phyloP scores from a whole-genome alignment of 2,888 invertebrate species.

The Drosophila algonquin region DNA sequence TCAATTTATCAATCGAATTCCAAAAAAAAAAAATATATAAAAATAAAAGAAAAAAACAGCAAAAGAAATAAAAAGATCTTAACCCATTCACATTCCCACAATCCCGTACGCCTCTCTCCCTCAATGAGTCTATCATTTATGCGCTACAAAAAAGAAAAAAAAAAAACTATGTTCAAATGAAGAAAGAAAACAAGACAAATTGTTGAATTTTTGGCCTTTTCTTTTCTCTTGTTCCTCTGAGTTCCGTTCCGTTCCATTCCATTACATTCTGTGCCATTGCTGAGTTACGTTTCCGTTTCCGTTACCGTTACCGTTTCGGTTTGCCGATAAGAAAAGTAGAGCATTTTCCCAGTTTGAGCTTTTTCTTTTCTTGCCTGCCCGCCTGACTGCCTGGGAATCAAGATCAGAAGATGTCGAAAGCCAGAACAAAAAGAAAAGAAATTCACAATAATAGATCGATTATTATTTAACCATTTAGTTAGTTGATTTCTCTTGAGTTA shows the following conservation, averaged over 20 bases:
- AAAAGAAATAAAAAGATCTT: constrained; percentile 63
- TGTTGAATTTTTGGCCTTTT: constrained; percentile 59
- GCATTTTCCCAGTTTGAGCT: constrained; percentile 81
- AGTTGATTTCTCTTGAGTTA: constrained; percentile 35
- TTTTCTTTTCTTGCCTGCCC: constrained; percentile 84
- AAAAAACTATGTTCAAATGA: constrained; percentile 61
- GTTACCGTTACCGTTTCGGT: constrained; percentile 23
- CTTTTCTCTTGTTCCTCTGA: constrained; percentile 40
- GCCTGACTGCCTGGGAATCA: constrained; percentile 43
- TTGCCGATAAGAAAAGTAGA: constrained; percentile 20
- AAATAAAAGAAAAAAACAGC: constrained; percentile 46
- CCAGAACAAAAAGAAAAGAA: constrained; percentile 36
- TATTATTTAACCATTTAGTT: constrained; percentile 42
- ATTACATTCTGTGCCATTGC: constrained; percentile 7
- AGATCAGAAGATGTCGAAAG: constrained; percentile 43
- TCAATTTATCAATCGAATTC: constrained; percentile 54
- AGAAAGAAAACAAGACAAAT: constrained; percentile 65
- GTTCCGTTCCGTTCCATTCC: constrained; percentile 20
- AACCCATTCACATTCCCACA: constrained; percentile 82
- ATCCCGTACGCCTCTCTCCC: constrained; percentile 83
- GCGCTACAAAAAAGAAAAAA: constrained; percentile 56
- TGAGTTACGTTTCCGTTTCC: neutral
- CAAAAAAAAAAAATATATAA: constrained; percentile 40
- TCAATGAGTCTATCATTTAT: constrained; percentile 85
- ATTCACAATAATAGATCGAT: constrained; percentile 27